Evolutionary conservation across 2,888 invertebrate species (phyloP).

Genomic region (Hipparchia sbordonii): DNA sequence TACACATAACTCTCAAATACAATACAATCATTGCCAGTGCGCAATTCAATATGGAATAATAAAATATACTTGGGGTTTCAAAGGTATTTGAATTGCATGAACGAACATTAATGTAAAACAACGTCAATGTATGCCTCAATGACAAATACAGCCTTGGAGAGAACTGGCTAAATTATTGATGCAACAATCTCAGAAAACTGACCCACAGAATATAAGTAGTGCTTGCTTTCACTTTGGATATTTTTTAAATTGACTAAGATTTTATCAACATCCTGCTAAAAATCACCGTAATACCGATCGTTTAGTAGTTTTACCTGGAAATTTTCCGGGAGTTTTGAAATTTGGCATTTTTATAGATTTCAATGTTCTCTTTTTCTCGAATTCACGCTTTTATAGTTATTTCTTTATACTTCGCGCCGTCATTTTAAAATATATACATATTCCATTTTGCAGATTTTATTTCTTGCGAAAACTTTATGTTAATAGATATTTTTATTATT

Average conservation of each 20-base stretch:
- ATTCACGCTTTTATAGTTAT: too few relatives aligned
- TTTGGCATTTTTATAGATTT: too few relatives aligned
- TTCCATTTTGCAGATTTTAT: too few relatives aligned
- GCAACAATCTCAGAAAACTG: neutral
- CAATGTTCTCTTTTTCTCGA: too few relatives aligned
- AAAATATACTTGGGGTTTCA: slow-evolving; percentile 1
- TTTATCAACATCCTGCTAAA: neutral
- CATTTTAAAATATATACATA: too few relatives aligned
- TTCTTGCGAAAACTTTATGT: too few relatives aligned
- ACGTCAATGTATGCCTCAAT: neutral
- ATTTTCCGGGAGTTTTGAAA: too few relatives aligned
- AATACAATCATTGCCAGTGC: neutral
- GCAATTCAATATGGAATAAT: neutral
- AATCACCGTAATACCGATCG: neutral
- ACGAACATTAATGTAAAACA: slow-evolving; percentile 10
- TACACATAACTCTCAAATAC: neutral
- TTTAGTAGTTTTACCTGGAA: too few relatives aligned
- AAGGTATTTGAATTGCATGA: slow-evolving; percentile 8
- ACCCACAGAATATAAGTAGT: neutral
- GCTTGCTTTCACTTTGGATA: slow-evolving; percentile 2
- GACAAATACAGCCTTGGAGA: neutral
- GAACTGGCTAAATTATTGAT: neutral
- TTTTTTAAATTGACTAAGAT: neutral
- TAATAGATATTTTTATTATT: too few relatives aligned
- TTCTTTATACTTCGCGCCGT: too few relatives aligned